Conservation (phyloP, 2,113 vertebrate genomes). For the Ramphastos sulfuratus region DNA sequence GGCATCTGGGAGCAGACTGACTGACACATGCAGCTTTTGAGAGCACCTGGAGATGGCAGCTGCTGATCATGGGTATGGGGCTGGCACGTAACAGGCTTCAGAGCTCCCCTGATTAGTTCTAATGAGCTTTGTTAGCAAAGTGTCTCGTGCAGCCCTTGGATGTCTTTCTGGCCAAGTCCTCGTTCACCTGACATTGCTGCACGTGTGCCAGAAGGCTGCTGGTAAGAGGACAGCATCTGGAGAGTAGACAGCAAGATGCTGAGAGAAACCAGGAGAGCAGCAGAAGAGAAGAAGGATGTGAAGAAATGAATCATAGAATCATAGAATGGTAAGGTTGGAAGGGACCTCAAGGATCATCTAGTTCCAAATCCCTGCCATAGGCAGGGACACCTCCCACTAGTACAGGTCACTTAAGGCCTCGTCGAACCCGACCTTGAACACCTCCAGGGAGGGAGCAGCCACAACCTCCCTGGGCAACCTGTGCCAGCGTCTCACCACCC, state of each 20-base stretch:
- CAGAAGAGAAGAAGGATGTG: background rate
- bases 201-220: background rate
- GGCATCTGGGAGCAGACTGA: background rate
- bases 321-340: no score
- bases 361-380: no score
- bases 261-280: background rate
- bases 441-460: no score
- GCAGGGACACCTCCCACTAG: no score
- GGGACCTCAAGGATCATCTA: no score
- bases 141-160: no score
- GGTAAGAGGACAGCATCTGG: background rate
- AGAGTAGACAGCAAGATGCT: background rate
- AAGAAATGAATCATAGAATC: background rate
- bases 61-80: background rate
- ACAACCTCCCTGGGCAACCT: no score
- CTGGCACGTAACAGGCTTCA: background rate
- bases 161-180: background rate
- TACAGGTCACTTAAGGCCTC: no score
- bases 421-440: no score
- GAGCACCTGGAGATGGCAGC: slow-evolving; percentile 4
- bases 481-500: no score
- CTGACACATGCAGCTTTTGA: background rate
- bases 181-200: background rate
- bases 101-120: background rate
- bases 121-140: background rate